Base-by-base conservation (phyloP, 2,888 invertebrate species). In the Poecilobothrus nobilitatus region DNA sequence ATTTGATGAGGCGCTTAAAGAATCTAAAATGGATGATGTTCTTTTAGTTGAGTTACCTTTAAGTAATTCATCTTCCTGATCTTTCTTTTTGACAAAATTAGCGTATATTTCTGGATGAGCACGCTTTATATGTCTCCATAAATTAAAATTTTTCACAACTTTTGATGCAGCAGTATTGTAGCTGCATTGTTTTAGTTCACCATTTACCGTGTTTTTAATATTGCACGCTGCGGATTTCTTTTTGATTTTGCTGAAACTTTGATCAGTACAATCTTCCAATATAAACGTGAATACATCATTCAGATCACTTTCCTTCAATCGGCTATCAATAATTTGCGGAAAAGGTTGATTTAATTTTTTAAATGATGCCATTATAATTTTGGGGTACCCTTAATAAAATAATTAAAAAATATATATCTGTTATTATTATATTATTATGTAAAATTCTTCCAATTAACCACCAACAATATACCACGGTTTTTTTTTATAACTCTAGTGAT, bases 31-130 rank as follows among this genome's bases (percentile, higher is more conserved):
- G 64, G 64, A 64, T 6, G 64, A 64, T 18, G 18, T 33, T 64
- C 64, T 64, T 64, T 64, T 64, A 64, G 64, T n/a, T n/a, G n/a
- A n/a, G n/a, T n/a, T n/a, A n/a, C n/a, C 64, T 33, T 64, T 64
- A 21, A 63, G 63, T 63, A 63, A 63, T 63, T 63, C 22, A 63
- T 21, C 63, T 63, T 63, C 63, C 21, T 63, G 21, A 63, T 63
- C 63, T 63, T 63, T 63, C 22, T 22, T 63, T 63, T 63, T 63
- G 22, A 63, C 63, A 63, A 63, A 63, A 22, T 21, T 63, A 63
- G 63, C 63, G 12, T 63, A 63, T 22, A 63, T 22, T 63, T 63
- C 63, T 63, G 63, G 63, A 63, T 63, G 63, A 63, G 21, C 63
- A 63, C 22, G 63, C 63, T 63, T 63, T 63, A 63, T 22, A 63